Conservation (phyloP, 92 coral and sea anemone species). For the Phenganax subtilis region DNA sequence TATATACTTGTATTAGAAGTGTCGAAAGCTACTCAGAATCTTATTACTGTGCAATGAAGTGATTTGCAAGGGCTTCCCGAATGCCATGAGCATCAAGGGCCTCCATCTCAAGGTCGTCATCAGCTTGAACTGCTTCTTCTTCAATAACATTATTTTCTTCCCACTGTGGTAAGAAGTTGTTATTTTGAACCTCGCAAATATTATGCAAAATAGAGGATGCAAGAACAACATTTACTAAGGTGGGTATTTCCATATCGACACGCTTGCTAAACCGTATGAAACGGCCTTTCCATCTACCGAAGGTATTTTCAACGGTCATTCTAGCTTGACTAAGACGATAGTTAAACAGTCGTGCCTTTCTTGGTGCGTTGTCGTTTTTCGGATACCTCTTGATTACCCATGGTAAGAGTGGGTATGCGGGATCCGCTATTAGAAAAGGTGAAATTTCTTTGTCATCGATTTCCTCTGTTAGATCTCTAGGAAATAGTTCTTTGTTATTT, state of each 20-base stretch:
- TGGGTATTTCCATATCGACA: slow-evolving; percentile 44
- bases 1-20: no score
- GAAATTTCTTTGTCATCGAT: slow-evolving; percentile 37
- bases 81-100: no score
- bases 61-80: no score
- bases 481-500: slow-evolving; percentile 38
- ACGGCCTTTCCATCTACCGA: slow-evolving; percentile 55
- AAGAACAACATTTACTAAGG: slow-evolving; percentile 31
- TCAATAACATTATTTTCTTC: neutral
- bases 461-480: neutral
- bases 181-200: slow-evolving; percentile 36
- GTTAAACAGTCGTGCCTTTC: slow-evolving; percentile 45
- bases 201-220: slow-evolving; percentile 41
- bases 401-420: slow-evolving; percentile 55
- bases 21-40: no score
- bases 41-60: no score
- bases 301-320: slow-evolving; percentile 59
- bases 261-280: slow-evolving; percentile 40
- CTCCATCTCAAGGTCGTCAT: neutral
- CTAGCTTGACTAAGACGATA: slow-evolving; percentile 51
- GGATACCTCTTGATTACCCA: slow-evolving; percentile 60
- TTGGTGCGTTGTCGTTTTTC: slow-evolving; percentile 26
- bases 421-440: slow-evolving; percentile 46
- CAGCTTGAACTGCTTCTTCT: neutral
- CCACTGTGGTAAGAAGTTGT: slow-evolving; percentile 42